Conservation (phyloP, 2,113 vertebrate species). For the Tyto alba region DNA sequence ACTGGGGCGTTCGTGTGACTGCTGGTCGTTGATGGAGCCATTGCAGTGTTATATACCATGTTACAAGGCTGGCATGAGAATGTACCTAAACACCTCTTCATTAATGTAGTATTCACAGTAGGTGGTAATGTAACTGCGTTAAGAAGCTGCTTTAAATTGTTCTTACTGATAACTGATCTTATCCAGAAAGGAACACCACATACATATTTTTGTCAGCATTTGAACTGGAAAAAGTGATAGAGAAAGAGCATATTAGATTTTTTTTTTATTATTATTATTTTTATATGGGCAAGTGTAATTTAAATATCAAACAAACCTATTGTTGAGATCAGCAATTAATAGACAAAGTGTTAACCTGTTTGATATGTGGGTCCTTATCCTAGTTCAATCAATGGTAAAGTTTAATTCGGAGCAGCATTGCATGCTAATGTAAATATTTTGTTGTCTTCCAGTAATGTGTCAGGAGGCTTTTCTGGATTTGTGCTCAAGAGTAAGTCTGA, state of each 20-base stretch:
- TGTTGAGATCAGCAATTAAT: neutral
- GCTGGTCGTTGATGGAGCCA: neutral
- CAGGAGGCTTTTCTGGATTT: neutral
- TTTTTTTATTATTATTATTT: neutral
- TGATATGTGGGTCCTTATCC: neutral
- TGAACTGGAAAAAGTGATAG: neutral
- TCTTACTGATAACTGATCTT: neutral
- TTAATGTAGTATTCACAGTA: neutral
- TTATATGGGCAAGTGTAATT: neutral
- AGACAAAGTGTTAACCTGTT: neutral
- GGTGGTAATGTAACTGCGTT: neutral
- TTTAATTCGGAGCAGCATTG: neutral
- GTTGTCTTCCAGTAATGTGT: neutral
- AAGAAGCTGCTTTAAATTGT: neutral
- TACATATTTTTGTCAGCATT: neutral
- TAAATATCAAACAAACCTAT: neutral
- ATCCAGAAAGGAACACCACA: neutral
- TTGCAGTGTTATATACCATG: neutral
- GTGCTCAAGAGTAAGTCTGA: neutral
- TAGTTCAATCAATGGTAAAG: neutral
- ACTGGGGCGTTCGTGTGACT: neutral
- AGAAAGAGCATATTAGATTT: neutral
- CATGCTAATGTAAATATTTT: neutral
- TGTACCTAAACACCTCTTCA: neutral
- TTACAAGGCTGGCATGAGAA: neutral